A percentile compares a stretch with the other conserved stretches of the same genome.
phyloP scores from a whole-genome alignment of 1,140 invertebrate species.

The Scylla paramamosain region DNA sequence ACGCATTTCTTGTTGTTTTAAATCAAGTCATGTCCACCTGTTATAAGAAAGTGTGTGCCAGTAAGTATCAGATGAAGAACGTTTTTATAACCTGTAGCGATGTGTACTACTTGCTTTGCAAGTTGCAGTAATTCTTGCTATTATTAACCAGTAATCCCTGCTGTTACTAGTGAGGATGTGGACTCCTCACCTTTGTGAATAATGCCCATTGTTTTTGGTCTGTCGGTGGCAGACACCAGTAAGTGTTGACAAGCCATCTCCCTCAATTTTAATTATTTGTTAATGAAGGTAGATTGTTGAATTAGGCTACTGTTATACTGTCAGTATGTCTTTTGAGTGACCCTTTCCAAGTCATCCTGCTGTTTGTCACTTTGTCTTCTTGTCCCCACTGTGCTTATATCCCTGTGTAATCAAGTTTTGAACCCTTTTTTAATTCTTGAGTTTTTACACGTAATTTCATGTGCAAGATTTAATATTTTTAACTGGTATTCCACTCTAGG shows the following conservation, averaged over 20 bases:
- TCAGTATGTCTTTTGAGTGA: constrained; percentile 72
- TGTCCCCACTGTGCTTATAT: constrained; percentile 65
- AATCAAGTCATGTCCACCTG: constrained; percentile 74
- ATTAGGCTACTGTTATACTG: constrained; percentile 23
- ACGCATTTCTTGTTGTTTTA: constrained; percentile 58
- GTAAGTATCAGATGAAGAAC: constrained; percentile 67
- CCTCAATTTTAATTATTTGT: constrained; percentile 8
- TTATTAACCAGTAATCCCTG: constrained; percentile 52
- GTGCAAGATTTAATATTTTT: constrained; percentile 68
- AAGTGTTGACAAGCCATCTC: background rate
- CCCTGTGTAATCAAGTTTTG: constrained; percentile 71
- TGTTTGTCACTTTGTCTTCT: constrained; percentile 69
- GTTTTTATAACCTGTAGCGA: constrained; percentile 51
- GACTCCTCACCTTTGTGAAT: constrained; percentile 38
- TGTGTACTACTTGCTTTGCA: constrained; percentile 47
- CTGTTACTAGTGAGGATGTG: constrained; percentile 1
- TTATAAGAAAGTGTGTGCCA: constrained; percentile 76
- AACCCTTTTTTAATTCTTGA: constrained; percentile 65
- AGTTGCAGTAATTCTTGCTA: constrained; percentile 42
- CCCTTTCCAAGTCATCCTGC: constrained; percentile 47
- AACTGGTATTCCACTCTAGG: constrained; percentile 65
- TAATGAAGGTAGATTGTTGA: constrained; percentile 42
- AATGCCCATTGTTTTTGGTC: background rate
- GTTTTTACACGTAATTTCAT: constrained; percentile 64
- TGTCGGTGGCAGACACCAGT: background rate